phyloP scores from a whole-genome alignment of 2,888 invertebrate species.

The Drosophila atripex region DNA sequence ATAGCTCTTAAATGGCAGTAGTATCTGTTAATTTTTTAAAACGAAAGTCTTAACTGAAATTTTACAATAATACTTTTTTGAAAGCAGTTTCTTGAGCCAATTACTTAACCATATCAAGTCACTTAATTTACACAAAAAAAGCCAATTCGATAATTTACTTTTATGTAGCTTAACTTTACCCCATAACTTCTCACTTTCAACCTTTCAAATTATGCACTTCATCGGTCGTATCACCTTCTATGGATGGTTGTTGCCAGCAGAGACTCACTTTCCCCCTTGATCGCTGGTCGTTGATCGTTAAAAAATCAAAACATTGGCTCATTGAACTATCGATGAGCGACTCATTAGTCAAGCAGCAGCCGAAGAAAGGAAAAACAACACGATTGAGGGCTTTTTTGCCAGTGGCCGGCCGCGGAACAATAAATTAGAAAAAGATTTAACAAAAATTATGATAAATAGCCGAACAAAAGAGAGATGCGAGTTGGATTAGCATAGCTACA shows the following conservation, averaged over 20 bases:
- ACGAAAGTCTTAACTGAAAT: background rate
- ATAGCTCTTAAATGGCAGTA: background rate
- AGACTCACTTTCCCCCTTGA: constrained; percentile 46
- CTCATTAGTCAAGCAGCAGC: constrained; percentile 68
- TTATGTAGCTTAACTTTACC: background rate
- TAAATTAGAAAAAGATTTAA: constrained; percentile 57
- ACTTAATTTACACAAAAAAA: background rate
- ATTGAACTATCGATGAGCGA: constrained; percentile 69
- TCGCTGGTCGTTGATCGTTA: constrained; percentile 20
- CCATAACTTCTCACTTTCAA: constrained; percentile 46
- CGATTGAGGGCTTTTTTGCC: constrained; percentile 45
- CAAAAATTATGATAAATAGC: constrained; percentile 60
- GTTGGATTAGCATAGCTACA: constrained; percentile 53
- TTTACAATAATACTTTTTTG: background rate
- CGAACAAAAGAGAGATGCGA: constrained; percentile 28
- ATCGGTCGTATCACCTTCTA: constrained; percentile 42
- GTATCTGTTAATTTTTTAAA: background rate
- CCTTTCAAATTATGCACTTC: constrained; percentile 47
- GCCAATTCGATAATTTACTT: constrained; percentile 6
- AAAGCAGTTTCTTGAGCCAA: background rate
- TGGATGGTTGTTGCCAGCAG: constrained; percentile 31
- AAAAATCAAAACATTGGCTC: constrained; percentile 68
- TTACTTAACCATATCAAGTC: background rate
- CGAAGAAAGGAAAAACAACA: constrained; percentile 31
- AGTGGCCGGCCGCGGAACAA: constrained; percentile 32